These are phyloP conservation scores for Ophioderma brevispina DNA, from an alignment of 35 echinoderm and acorn worm genomes.

Conservation along the genomic window DNA sequence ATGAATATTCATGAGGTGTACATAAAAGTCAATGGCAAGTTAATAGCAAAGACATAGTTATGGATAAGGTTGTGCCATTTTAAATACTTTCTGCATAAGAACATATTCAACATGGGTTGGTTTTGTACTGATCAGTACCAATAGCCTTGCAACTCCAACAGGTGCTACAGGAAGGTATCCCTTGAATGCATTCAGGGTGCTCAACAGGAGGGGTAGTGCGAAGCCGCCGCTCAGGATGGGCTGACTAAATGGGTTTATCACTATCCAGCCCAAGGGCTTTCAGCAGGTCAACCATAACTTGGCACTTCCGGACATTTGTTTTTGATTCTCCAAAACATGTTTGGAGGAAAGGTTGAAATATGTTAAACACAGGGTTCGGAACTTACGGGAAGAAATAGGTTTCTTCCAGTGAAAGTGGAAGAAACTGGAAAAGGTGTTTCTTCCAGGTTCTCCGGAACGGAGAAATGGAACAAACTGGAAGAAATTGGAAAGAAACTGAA, in stretches of 20 bases:
- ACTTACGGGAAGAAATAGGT: neutral
- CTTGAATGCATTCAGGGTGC: constrained; percentile 50
- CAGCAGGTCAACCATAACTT: constrained; percentile 44
- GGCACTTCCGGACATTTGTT: neutral
- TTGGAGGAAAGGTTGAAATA: neutral
- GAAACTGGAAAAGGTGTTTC: too few species aligned
- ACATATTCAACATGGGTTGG: constrained; percentile 42
- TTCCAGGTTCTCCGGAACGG: too few species aligned
- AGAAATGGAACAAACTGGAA: too few species aligned
- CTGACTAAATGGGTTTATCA: constrained; percentile 61
- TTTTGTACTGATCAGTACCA: constrained; percentile 40
- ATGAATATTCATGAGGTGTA: too few species aligned
- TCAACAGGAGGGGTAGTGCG: constrained; percentile 60
- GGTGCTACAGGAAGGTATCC: constrained; percentile 88
- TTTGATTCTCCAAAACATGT: constrained; percentile 62
- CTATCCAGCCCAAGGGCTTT: constrained; percentile 35
- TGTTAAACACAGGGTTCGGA: too few species aligned
- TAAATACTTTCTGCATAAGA: too few species aligned
- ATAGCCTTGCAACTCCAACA: constrained; percentile 48
- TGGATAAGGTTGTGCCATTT: too few species aligned
- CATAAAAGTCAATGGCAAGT: too few species aligned
- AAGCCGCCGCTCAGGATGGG: constrained; percentile 92
- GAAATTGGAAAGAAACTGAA: too few species aligned
- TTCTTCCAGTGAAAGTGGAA: too few species aligned
- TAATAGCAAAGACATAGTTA: too few species aligned